phyloP scores from a whole-genome alignment of 2,797 vertebrate species.

The Rhynchotus rufescens region DNA sequence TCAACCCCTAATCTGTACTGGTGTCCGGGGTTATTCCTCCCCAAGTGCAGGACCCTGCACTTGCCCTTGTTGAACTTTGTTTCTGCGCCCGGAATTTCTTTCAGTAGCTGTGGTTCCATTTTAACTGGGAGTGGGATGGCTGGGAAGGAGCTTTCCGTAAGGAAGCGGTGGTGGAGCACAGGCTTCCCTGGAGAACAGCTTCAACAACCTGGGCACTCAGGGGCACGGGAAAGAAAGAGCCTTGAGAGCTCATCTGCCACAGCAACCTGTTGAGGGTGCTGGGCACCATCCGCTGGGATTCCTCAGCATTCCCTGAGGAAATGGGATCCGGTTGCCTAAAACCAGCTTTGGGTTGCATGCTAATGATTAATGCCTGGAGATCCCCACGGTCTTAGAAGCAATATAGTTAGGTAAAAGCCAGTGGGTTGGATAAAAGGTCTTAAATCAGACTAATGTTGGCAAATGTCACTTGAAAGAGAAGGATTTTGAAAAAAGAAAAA shows the following conservation, averaged over 20 bases:
- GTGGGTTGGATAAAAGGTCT: conserved; percentile 74
- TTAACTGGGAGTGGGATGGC: background rate
- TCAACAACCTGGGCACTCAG: background rate
- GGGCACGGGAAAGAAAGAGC: background rate
- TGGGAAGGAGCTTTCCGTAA: background rate
- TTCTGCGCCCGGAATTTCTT: background rate
- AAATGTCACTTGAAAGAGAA: conserved; percentile 75
- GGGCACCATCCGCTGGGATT: background rate
- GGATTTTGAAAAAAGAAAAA: conserved; percentile 4
- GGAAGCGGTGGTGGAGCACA: background rate
- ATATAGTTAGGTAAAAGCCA: conserved; percentile 74
- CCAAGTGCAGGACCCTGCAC: too few relatives aligned
- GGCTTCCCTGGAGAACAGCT: background rate
- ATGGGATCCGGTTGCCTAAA: conserved; percentile 30
- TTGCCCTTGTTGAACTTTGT: too few relatives aligned
- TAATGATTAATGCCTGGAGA: conserved; percentile 55
- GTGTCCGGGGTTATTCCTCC: too few relatives aligned
- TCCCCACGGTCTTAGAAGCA: conserved; percentile 70
- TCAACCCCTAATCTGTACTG: too few relatives aligned
- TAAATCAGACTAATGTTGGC: conserved; percentile 71
- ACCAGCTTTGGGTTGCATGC: conserved; percentile 31
- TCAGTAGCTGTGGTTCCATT: background rate
- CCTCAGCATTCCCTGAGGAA: conserved; percentile 7
- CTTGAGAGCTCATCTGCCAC: conserved; percentile 40
- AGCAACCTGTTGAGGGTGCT: background rate